phyloP scores from a whole-genome alignment of 2,113 vertebrate species.

The Malaclemys terrapin region DNA sequence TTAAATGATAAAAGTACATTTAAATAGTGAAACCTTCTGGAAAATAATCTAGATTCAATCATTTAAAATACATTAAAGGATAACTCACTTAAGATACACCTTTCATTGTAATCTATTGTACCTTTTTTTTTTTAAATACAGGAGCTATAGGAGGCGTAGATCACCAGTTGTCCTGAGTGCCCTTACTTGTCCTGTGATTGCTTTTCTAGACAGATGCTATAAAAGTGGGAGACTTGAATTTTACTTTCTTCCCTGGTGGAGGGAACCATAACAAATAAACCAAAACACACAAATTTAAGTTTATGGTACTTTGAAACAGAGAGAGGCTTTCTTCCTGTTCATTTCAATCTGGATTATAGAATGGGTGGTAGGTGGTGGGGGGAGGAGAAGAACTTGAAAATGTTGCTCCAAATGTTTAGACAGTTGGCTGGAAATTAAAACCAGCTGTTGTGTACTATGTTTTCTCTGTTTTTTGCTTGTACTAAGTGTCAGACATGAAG shows the following conservation, averaged over 20 bases:
- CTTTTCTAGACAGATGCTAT: neutral
- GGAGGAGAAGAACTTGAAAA: neutral
- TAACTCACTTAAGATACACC: neutral
- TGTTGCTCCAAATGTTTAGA: constrained; percentile 18
- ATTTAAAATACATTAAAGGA: neutral
- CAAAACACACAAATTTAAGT: neutral
- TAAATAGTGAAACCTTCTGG: neutral
- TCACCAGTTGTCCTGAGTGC: neutral
- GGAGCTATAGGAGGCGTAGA: neutral
- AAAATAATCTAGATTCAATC: neutral
- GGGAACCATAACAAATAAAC: neutral
- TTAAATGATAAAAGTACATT: neutral
- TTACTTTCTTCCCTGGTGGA: neutral
- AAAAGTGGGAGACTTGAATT: neutral
- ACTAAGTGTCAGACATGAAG: constrained; percentile 36
- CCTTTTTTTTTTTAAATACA: neutral
- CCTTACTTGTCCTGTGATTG: neutral
- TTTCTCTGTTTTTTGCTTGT: constrained; percentile 22
- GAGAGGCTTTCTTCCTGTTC: neutral
- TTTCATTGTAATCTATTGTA: neutral
- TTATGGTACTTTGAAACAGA: neutral
- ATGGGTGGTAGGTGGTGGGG: neutral
- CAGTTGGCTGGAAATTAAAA: constrained; percentile 55
- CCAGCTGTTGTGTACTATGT: constrained; percentile 34
- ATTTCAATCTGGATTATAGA: neutral